Percentiles rank a stretch among this genome's conserved stretches.
Evolutionary conservation across 2,888 invertebrate genomes (phyloP).

Genomic region (Lepidocyrtinus sp.): DNA sequence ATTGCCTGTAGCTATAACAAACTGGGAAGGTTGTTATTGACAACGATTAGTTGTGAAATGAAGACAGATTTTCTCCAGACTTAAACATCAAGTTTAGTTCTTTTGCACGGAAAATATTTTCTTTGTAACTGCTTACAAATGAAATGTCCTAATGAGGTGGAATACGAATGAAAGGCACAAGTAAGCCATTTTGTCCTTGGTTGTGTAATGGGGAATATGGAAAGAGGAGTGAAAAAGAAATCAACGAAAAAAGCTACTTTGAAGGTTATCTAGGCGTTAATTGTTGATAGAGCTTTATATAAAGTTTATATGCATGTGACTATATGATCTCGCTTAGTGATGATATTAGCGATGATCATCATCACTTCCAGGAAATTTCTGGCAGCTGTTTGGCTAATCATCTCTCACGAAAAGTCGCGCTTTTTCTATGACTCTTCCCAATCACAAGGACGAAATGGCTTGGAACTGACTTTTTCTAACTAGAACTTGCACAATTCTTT

Average conservation of each 20-base stretch:
- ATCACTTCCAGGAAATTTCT: constrained; percentile 44
- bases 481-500: not conserved
- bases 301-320: not conserved
- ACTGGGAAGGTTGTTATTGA: no score
- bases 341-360: constrained; percentile 26
- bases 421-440: constrained; percentile 22
- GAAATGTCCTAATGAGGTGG: not conserved
- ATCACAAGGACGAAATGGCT: constrained; percentile 15
- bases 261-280: constrained; percentile 52
- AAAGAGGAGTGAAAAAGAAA: constrained; percentile 22
- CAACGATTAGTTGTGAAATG: no score
- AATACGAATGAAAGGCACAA: not conserved
- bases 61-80: no score
- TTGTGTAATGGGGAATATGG: not conserved
- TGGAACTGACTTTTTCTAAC: constrained; percentile 45
- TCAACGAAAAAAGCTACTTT: constrained; percentile 51
- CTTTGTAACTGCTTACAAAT: not conserved
- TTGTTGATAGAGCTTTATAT: constrained; percentile 41
- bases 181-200: not conserved
- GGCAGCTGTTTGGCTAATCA: constrained; percentile 59
- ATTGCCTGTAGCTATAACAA: no score
- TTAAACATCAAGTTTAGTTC: no score
- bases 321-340: not conserved
- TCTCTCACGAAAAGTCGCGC: constrained; percentile 55
- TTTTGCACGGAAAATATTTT: no score